These are phyloP conservation scores for Drosophila falleni DNA, from an alignment of 2,888 invertebrate genomes.

Conservation along the genomic window DNA sequence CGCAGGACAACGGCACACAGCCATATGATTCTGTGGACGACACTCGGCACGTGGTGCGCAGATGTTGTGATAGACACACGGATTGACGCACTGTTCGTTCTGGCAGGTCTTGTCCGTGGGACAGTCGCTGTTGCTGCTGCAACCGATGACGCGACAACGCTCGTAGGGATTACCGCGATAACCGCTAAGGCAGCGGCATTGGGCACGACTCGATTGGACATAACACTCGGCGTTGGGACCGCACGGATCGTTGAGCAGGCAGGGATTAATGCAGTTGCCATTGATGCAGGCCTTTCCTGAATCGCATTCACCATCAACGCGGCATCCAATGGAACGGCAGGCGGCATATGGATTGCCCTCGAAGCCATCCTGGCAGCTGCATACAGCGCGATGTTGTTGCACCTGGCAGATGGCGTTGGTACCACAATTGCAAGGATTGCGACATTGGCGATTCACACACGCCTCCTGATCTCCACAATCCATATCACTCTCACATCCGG, in stretches of 20 bases:
- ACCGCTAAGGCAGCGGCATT: slow-evolving; percentile 93
- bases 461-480: slow-evolving; percentile 93
- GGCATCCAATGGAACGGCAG: slow-evolving; percentile 93
- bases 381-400: slow-evolving; percentile 93
- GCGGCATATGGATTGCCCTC: slow-evolving; percentile 94
- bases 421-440: slow-evolving; percentile 95
- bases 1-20: slow-evolving; percentile 93
- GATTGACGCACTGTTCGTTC: slow-evolving; percentile 94
- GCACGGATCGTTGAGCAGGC: slow-evolving; percentile 92
- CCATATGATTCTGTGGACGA: slow-evolving; percentile 91
- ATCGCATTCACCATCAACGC: slow-evolving; percentile 93
- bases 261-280: slow-evolving; percentile 94
- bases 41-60: slow-evolving; percentile 93
- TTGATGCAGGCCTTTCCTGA: slow-evolving; percentile 93
- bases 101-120: slow-evolving; percentile 93
- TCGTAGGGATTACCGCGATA: slow-evolving; percentile 92
- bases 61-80: slow-evolving; percentile 91
- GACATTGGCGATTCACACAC: slow-evolving; percentile 94
- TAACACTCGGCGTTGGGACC: slow-evolving; percentile 94
- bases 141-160: slow-evolving; percentile 92
- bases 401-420: slow-evolving; percentile 93
- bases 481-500: slow-evolving; percentile 91
- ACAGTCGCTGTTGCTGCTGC: slow-evolving; percentile 94
- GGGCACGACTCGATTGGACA: slow-evolving; percentile 89
- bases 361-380: slow-evolving; percentile 93